These are phyloP conservation scores for Acipenser transmontanus DNA, from an alignment of 2,797 vertebrate species.

Conservation along the genomic window DNA sequence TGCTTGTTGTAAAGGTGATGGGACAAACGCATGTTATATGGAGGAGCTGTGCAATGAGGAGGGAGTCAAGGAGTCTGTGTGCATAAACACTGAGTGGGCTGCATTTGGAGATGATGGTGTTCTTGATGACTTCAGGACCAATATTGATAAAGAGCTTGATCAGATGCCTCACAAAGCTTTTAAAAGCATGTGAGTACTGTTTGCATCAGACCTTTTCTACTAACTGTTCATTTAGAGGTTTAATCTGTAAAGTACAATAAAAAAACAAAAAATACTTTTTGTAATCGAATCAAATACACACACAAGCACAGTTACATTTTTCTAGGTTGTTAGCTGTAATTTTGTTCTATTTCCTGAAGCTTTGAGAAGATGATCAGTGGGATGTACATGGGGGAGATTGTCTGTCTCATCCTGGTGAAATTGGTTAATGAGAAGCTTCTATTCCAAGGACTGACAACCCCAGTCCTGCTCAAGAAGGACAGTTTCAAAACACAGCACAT, in stretches of 20 bases:
- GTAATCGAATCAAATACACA: too few species aligned
- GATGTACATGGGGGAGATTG: conserved; percentile 72
- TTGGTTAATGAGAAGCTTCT: conserved; percentile 49
- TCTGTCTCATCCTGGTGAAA: conserved; percentile 51
- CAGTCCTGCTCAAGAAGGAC: conserved; percentile 34
- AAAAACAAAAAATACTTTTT: too few species aligned
- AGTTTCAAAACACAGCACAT: conserved; percentile 48
- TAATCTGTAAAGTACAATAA: too few species aligned
- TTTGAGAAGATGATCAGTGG: conserved; percentile 83
- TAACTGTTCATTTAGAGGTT: too few species aligned
- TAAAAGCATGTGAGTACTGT: conserved; percentile 49
- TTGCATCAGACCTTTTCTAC: not conserved
- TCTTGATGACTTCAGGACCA: conserved; percentile 51
- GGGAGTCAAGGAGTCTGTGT: conserved; percentile 56
- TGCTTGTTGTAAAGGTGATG: conserved; percentile 16
- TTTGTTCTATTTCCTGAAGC: conserved; percentile 35
- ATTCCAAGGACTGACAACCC: conserved; percentile 45
- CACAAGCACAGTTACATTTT: too few species aligned
- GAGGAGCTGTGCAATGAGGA: conserved; percentile 62
- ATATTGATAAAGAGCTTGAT: conserved; percentile 61
- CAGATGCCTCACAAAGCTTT: conserved; percentile 53
- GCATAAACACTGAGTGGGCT: conserved; percentile 77
- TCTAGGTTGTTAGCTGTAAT: not conserved
- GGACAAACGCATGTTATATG: conserved; percentile 83
- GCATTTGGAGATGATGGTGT: conserved; percentile 56